Conservation (phyloP, 2,888 invertebrate species). For the Saturnia pavonia region DNA sequence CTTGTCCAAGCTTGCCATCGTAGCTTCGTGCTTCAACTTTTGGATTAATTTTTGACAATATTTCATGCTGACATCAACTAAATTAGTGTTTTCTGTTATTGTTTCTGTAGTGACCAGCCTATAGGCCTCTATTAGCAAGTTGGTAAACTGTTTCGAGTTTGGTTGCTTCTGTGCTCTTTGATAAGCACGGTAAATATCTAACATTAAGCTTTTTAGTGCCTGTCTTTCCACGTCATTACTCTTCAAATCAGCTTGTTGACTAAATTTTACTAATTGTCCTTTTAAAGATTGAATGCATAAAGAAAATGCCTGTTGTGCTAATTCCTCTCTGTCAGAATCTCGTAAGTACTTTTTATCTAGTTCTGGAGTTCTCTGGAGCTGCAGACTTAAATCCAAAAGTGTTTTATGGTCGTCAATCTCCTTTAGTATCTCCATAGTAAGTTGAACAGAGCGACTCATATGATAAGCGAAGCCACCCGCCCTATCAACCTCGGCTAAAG, state of each 20-base stretch:
- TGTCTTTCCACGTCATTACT: slow-evolving; percentile 73
- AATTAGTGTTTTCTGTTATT: slow-evolving; percentile 82
- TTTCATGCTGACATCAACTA: slow-evolving; percentile 86
- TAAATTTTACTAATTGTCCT: slow-evolving; percentile 81
- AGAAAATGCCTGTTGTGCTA: slow-evolving; percentile 90
- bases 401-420: slow-evolving; percentile 90
- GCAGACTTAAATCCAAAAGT: slow-evolving; percentile 89
- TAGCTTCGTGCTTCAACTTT: slow-evolving; percentile 80
- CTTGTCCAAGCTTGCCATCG: slow-evolving; percentile 62
- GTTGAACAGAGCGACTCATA: slow-evolving; percentile 91
- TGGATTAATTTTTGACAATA: slow-evolving; percentile 85
- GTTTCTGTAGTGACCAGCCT: slow-evolving; percentile 84
- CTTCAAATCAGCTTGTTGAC: slow-evolving; percentile 71
- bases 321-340: slow-evolving; percentile 90
- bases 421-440: slow-evolving; percentile 90
- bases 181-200: slow-evolving; percentile 85
- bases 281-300: slow-evolving; percentile 87
- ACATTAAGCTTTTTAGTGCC: slow-evolving; percentile 75
- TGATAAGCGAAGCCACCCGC: slow-evolving; percentile 96
- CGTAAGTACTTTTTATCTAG: slow-evolving; percentile 93
- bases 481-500: slow-evolving; percentile 93
- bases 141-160: slow-evolving; percentile 82
- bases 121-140: slow-evolving; percentile 86
- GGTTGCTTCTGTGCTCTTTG: slow-evolving; percentile 85
- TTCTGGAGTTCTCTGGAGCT: slow-evolving; percentile 91